Evolutionary conservation across 1,140 invertebrate genomes (phyloP).

Genomic region (Drosophila bocqueti): DNA sequence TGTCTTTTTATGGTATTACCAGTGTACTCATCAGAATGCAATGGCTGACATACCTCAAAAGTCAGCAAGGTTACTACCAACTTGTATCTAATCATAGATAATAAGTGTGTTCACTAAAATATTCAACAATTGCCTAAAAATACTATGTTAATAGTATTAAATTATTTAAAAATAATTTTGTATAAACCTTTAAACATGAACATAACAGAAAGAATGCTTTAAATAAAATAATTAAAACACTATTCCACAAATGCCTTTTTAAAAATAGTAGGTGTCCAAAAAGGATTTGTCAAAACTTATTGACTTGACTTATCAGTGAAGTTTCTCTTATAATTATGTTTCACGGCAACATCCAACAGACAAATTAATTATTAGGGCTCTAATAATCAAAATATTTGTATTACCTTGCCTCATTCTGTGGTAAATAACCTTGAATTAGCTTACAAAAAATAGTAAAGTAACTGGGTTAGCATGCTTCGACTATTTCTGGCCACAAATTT

Average conservation of each 20-base stretch:
- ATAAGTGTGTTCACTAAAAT: too few relatives aligned
- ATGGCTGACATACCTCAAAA: background rate
- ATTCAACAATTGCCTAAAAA: too few relatives aligned
- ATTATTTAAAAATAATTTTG: background rate
- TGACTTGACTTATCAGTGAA: too few relatives aligned
- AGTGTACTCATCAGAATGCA: background rate
- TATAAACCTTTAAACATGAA: too few relatives aligned
- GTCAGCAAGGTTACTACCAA: background rate
- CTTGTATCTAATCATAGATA: background rate
- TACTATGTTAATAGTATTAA: background rate
- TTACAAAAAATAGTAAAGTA: background rate
- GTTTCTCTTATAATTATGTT: too few relatives aligned
- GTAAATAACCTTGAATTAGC: background rate
- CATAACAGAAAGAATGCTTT: too few relatives aligned
- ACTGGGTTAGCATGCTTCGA: background rate
- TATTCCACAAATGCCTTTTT: background rate
- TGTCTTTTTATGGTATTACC: too few relatives aligned
- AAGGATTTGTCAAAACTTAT: too few relatives aligned
- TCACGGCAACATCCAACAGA: too few relatives aligned
- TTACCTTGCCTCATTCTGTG: background rate
- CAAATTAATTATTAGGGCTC: too few relatives aligned
- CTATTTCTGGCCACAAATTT: background rate
- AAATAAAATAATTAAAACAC: background rate
- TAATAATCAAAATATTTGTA: too few relatives aligned
- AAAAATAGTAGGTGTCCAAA: too few relatives aligned